These are phyloP conservation scores for Tenualosa thibaudeaui DNA, from an alignment of 2,797 vertebrate genomes.

Conservation along the genomic window DNA sequence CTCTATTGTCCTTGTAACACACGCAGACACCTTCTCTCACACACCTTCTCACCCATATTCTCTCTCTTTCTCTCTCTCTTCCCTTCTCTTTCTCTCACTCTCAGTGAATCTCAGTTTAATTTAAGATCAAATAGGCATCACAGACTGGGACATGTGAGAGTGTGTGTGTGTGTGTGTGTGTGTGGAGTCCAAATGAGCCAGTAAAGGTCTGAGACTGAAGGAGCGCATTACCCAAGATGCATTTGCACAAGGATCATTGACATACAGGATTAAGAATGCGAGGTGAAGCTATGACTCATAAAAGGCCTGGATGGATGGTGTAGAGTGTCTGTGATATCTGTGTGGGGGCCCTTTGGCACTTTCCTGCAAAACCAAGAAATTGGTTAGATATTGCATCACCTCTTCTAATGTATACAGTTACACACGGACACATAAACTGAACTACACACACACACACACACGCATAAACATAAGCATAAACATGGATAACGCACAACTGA, in stretches of 20 bases:
- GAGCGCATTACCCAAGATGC: background rate
- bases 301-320: background rate
- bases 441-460: background rate
- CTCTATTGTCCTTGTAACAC: background rate
- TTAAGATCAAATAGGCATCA: background rate
- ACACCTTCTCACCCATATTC: background rate
- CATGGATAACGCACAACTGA: background rate
- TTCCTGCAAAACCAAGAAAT: background rate
- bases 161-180: slow-evolving; percentile 30
- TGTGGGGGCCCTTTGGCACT: background rate
- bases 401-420: background rate
- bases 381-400: slow-evolving; percentile 1
- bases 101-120: background rate
- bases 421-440: background rate
- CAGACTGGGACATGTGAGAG: slow-evolving; percentile 15
- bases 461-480: background rate
- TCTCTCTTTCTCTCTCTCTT: background rate
- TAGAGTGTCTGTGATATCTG: background rate
- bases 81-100: background rate
- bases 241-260: slow-evolving; percentile 21
- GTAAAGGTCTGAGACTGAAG: slow-evolving; percentile 35
- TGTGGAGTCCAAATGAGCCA: slow-evolving; percentile 26
- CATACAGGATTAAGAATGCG: slow-evolving; percentile 54
- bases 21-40: background rate
- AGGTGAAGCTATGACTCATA: slow-evolving; percentile 15